Conservation (phyloP, 92 coral and sea anemone species). For the Hydrozoanthus gracilis region DNA sequence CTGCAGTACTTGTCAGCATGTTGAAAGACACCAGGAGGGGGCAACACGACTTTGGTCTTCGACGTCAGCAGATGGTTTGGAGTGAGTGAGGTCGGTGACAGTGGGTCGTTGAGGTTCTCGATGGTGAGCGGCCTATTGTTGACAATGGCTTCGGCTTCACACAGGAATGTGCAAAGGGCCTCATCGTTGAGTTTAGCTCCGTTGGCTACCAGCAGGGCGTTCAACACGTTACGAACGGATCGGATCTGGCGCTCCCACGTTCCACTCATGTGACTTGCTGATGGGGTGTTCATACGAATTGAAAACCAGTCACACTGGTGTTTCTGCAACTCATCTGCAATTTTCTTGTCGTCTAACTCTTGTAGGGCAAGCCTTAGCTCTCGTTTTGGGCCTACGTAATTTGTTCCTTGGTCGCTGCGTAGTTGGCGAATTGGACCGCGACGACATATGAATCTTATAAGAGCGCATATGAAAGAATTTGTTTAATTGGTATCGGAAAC, state of each 20-base stretch:
- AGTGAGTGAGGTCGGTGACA: slow-evolving; percentile 36
- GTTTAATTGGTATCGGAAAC: background rate
- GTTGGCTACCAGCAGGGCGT: slow-evolving; percentile 30
- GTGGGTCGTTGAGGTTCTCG: slow-evolving; percentile 40
- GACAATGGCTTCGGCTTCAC: slow-evolving; percentile 48
- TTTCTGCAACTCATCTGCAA: background rate
- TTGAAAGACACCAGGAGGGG: slow-evolving; percentile 43
- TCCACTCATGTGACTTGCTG: slow-evolving; percentile 37
- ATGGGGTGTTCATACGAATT: slow-evolving; percentile 7
- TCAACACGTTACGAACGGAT: slow-evolving; percentile 33
- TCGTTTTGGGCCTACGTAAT: slow-evolving; percentile 30
- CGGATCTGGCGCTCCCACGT: slow-evolving; percentile 44
- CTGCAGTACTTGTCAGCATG: slow-evolving; percentile 38
- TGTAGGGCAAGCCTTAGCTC: slow-evolving; percentile 8
- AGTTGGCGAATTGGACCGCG: slow-evolving; percentile 35
- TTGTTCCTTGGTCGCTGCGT: slow-evolving; percentile 47
- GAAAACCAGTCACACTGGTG: slow-evolving; percentile 36
- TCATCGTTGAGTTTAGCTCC: slow-evolving; percentile 34
- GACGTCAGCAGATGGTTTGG: slow-evolving; percentile 46
- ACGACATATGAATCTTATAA: slow-evolving; percentile 25
- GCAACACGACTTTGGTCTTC: slow-evolving; percentile 39
- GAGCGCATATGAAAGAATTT: slow-evolving; percentile 27
- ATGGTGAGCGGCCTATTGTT: slow-evolving; percentile 39
- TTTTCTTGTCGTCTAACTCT: slow-evolving; percentile 1
- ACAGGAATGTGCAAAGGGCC: slow-evolving; percentile 38